phyloP scores from a whole-genome alignment of 2,888 invertebrate species.

The Andrena flavipes region DNA sequence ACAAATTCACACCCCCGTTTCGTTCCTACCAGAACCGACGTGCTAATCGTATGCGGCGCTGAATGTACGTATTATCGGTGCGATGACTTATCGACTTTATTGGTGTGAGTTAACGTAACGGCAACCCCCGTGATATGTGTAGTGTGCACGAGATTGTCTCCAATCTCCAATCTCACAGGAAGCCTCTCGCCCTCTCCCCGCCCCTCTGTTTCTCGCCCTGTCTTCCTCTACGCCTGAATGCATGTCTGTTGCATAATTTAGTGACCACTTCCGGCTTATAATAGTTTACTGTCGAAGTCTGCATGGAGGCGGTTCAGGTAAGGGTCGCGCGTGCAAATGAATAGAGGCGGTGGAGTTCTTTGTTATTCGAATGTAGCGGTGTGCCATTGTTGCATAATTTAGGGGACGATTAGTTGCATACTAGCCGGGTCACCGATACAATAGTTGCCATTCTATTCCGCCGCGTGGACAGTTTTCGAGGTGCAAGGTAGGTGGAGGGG shows the following conservation, averaged over 20 bases:
- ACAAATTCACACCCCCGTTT: neutral
- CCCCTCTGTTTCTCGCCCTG: conserved; percentile 10
- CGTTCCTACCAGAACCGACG: neutral
- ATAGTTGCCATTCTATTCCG: conserved; percentile 28
- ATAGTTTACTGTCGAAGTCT: conserved; percentile 70
- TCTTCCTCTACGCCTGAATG: conserved; percentile 60
- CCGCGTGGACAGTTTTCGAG: conserved; percentile 37
- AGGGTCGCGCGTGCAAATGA: conserved; percentile 68
- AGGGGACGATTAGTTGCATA: conserved; percentile 51
- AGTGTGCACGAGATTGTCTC: conserved; percentile 69
- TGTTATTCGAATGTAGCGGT: conserved; percentile 54
- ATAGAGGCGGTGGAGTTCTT: conserved; percentile 56
- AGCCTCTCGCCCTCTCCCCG: conserved; percentile 45
- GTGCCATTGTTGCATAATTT: conserved; percentile 62
- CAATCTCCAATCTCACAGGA: conserved; percentile 68
- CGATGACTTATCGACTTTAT: conserved; percentile 37
- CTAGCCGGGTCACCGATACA: conserved; percentile 27
- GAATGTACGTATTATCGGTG: conserved; percentile 24
- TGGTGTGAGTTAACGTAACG: conserved; percentile 34
- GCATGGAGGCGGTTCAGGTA: conserved; percentile 67
- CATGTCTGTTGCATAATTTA: conserved; percentile 76
- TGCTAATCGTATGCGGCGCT: conserved; percentile 15
- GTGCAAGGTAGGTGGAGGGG: conserved; percentile 68
- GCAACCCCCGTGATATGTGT: conserved; percentile 37
- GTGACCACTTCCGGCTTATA: conserved; percentile 72